Base-by-base conservation (phyloP, 1,140 invertebrate species). In the Tetramorium alpestre region DNA sequence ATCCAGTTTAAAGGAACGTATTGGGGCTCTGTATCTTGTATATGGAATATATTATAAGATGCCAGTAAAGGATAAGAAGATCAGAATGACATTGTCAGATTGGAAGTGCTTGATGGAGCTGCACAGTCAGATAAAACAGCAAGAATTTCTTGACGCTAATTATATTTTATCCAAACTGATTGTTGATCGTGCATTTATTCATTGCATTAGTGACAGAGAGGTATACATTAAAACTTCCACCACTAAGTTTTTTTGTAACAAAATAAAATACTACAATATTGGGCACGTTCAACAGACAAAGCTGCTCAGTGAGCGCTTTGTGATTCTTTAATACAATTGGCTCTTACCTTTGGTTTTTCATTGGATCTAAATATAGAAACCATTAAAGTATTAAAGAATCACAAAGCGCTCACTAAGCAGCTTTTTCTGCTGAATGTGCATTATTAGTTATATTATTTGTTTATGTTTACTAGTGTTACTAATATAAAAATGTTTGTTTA, bases 31-130 rank as follows among this genome's bases (percentile, higher is more conserved):
- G 6, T 95, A 95, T 60, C 89, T 95, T 25, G 76, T 94, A 1
- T 95, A 95, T 82, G 93, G 93, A 28, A 60, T 95, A 6, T 95
- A 94, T 88, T 95, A 93, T 58, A 95, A 94, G 88, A 93, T 94
- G 88, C 95, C 94, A 44, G 10, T 92, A 6, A 86, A 92, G 25
- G 87, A 93, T 18, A 86, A 91, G 0, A 95, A 94, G 89, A 94
- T 95, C 56, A 86, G 93, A 89, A 64, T 95, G 2, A 95, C 92
- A 18, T 7, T 90, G 18, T 73, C 88, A 47, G 94, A 95, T 22
- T 95, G 94, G 93, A 58, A 85, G 25, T 85, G 80, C 56, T 87
- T 95, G 3, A 76, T 93, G 44, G 84, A 94, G 6, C 85, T 95
- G 4, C 90, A 93, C 60, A 58, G 87, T 28, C 77, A 94, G 75